phyloP scores from a whole-genome alignment of 2,113 vertebrate genomes.

The Lepidiolamprologus cunningtoni region DNA sequence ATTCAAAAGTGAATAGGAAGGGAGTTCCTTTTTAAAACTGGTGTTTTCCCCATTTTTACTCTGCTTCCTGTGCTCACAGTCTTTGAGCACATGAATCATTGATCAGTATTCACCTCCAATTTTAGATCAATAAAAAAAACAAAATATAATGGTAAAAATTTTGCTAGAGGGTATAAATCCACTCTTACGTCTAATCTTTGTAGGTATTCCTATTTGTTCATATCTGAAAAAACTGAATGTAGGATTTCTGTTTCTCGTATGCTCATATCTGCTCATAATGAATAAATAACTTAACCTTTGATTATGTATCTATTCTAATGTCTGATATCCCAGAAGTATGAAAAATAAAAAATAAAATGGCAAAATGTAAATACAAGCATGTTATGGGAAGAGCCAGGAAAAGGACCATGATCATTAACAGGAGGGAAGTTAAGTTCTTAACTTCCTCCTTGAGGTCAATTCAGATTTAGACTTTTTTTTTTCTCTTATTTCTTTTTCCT shows the following conservation, averaged over 20 bases:
- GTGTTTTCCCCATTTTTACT: background rate
- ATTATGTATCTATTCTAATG: background rate
- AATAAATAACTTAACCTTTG: background rate
- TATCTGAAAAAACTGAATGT: background rate
- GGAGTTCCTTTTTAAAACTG: background rate
- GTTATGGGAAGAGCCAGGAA: background rate
- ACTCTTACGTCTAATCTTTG: background rate
- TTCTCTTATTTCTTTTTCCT: background rate
- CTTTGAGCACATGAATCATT: background rate
- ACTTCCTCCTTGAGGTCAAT: background rate
- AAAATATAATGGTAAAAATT: background rate
- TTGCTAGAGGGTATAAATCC: background rate
- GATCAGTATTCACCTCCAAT: background rate
- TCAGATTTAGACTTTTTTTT: background rate
- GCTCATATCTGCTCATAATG: background rate
- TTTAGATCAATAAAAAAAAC: background rate
- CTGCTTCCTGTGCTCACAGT: background rate
- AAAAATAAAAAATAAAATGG: background rate
- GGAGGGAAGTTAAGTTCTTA: background rate
- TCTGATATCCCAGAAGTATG: background rate
- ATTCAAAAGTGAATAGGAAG: background rate
- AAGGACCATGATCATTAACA: background rate
- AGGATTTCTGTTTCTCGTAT: background rate
- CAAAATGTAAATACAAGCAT: background rate
- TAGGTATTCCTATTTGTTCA: background rate